phyloP scores from a whole-genome alignment of 2,888 invertebrate genomes.

The Ryuthela nishihirai region DNA sequence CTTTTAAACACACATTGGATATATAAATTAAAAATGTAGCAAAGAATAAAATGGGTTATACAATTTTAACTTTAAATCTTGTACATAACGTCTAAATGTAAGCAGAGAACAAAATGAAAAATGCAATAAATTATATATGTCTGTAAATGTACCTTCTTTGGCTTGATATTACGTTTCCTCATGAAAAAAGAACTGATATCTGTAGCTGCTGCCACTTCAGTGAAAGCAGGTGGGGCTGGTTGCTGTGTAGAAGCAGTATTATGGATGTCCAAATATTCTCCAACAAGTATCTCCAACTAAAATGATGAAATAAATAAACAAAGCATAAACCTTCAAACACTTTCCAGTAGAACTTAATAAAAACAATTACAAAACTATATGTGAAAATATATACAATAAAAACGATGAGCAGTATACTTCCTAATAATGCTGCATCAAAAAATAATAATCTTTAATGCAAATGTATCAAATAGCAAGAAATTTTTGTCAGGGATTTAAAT shows the following conservation, averaged over 20 bases:
- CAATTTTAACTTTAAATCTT: too few species aligned
- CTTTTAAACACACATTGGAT: too few species aligned
- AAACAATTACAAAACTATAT: conserved; percentile 12
- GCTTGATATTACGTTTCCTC: conserved; percentile 51
- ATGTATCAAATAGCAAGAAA: too few species aligned
- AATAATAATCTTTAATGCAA: too few species aligned
- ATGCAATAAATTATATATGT: background rate
- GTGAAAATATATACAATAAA: background rate
- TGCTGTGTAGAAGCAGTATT: conserved; percentile 64
- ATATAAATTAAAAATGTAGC: too few species aligned
- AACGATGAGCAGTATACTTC: too few species aligned
- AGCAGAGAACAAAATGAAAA: background rate
- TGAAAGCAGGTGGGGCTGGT: conserved; percentile 54
- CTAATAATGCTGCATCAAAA: too few species aligned
- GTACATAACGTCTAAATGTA: background rate
- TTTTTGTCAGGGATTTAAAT: too few species aligned
- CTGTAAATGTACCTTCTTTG: conserved; percentile 47
- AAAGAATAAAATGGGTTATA: too few species aligned
- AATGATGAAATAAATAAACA: conserved; percentile 42
- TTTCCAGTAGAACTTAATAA: too few species aligned
- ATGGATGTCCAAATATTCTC: conserved; percentile 82
- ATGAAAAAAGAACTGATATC: conserved; percentile 54
- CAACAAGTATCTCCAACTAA: conserved; percentile 76
- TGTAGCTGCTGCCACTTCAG: conserved; percentile 45
- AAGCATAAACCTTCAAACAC: too few species aligned